These are phyloP conservation scores for Etia nguti DNA, from an alignment of 2,113 vertebrate species.

Conservation along the genomic window DNA sequence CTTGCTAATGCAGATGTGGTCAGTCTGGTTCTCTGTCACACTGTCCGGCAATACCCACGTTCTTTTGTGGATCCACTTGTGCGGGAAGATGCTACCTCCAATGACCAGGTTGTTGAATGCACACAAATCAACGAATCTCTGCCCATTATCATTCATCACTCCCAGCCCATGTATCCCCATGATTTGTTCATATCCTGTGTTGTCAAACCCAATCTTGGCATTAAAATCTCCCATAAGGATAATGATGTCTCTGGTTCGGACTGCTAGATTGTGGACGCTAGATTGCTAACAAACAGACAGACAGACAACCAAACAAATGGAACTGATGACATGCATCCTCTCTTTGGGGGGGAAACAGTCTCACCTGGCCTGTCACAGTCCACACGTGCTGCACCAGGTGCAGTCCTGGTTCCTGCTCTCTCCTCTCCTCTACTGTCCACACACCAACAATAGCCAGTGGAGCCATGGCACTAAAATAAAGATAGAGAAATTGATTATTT, in stretches of 20 bases:
- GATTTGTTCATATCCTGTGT: neutral
- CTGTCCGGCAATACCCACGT: neutral
- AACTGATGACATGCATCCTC: neutral
- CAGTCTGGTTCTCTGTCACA: neutral
- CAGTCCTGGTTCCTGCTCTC: constrained; percentile 72
- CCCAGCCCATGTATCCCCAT: neutral
- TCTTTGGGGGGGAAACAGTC: neutral
- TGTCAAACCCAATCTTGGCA: neutral
- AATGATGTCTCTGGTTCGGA: neutral
- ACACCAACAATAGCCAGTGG: constrained; percentile 84
- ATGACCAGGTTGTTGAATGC: neutral
- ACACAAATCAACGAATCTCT: neutral
- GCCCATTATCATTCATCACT: neutral
- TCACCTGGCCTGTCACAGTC: constrained; percentile 75
- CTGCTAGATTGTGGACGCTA: neutral
- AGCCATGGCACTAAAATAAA: constrained; percentile 13
- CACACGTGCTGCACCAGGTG: constrained; percentile 43
- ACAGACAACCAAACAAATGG: neutral
- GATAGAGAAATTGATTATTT: too few relatives aligned
- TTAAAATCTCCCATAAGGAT: neutral
- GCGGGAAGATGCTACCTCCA: neutral
- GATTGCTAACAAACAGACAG: neutral
- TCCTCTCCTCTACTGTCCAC: constrained; percentile 76
- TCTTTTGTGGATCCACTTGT: neutral
- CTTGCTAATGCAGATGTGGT: neutral